Percentiles rank a stretch among this genome's conserved stretches.
Evolutionary conservation across 1,140 invertebrate species (phyloP).

Genomic region (Leptonema lineaticorne): DNA sequence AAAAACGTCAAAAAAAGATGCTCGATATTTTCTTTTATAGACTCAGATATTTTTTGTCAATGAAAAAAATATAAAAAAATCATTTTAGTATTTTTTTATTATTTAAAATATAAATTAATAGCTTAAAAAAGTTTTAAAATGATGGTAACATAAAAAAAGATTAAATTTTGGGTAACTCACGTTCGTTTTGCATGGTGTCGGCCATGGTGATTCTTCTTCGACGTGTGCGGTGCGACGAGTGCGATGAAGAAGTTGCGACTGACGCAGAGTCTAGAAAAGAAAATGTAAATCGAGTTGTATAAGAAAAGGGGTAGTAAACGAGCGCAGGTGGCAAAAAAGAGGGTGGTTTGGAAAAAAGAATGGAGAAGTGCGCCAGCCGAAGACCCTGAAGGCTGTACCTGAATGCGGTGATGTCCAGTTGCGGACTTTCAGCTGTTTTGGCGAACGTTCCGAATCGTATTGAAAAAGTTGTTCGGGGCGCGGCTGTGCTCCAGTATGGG

Average conservation of each 20-base stretch:
- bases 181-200: background rate
- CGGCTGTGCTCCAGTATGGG: background rate
- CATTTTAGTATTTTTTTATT: no score
- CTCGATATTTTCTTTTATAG: no score
- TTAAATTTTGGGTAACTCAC: constrained; percentile 2
- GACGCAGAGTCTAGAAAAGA: background rate
- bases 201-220: background rate
- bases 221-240: background rate
- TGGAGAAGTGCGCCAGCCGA: background rate
- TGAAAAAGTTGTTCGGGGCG: background rate
- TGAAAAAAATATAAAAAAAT: no score
- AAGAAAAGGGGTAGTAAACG: no score
- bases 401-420: background rate
- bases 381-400: background rate
- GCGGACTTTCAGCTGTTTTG: constrained; percentile 1
- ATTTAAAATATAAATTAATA: no score
- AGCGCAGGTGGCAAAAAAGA: no score
- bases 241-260: background rate
- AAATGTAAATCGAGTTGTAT: background rate
- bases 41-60: no score
- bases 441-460: background rate
- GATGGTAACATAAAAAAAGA: background rate
- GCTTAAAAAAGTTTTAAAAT: no score
- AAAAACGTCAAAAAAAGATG: no score
- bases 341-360: background rate